Conservation (phyloP, 1,140 invertebrate genomes). For the Papilio glaucus region DNA sequence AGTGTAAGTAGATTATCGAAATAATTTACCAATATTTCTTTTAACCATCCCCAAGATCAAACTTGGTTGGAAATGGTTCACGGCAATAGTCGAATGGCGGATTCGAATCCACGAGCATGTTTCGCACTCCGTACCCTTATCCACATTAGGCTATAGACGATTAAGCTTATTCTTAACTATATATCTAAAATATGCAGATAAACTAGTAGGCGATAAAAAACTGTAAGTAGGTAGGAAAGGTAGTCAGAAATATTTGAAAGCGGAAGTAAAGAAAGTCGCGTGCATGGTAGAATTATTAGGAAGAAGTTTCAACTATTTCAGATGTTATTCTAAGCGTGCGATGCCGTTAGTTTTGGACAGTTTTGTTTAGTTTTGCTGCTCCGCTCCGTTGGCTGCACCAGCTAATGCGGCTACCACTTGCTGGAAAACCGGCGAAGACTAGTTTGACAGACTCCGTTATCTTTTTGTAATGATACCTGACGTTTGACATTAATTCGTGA, state of each 20-base stretch:
- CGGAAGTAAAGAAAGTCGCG: neutral
- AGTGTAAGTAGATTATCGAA: too few relatives aligned
- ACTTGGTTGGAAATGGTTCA: too few relatives aligned
- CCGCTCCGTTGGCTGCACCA: conserved; percentile 45
- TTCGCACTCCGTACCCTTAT: too few relatives aligned
- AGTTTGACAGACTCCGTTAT: neutral
- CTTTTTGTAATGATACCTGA: neutral
- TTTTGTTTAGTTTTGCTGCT: conserved; percentile 36
- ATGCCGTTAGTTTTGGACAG: conserved; percentile 51
- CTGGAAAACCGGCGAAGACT: neutral
- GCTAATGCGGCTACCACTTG: conserved; percentile 33
- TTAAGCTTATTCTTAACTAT: too few relatives aligned
- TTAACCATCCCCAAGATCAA: too few relatives aligned
- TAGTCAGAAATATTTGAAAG: neutral
- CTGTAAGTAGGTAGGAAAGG: neutral
- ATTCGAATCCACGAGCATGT: too few relatives aligned
- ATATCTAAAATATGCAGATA: too few relatives aligned
- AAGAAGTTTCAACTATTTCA: neutral
- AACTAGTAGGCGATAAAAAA: too few relatives aligned
- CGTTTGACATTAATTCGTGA: neutral
- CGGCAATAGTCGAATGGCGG: too few relatives aligned
- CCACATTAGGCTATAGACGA: too few relatives aligned
- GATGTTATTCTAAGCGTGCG: conserved; percentile 14
- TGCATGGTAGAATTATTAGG: neutral
- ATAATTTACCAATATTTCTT: too few relatives aligned